Conservation (phyloP, 1,140 invertebrate species). For the Cardiocondyla obscurior region DNA sequence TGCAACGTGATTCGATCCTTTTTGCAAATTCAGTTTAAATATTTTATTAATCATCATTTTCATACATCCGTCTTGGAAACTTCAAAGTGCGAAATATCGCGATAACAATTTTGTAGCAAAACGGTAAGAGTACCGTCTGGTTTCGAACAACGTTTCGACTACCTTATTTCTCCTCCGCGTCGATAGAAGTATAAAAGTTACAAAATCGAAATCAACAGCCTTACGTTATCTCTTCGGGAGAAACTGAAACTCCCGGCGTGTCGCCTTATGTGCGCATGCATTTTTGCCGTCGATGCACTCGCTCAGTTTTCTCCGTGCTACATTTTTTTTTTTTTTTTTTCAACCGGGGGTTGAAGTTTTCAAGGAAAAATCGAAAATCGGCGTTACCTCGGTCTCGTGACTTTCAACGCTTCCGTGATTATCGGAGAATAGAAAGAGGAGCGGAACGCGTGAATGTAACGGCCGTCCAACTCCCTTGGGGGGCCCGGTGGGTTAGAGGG, state of each 20-base stretch:
- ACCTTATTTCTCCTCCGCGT: not conserved
- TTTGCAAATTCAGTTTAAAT: not conserved
- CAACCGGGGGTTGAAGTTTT: not conserved
- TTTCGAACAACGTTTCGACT: not conserved
- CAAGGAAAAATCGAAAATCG: not conserved
- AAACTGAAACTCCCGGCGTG: not conserved
- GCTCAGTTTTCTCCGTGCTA: not conserved
- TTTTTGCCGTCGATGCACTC: not conserved
- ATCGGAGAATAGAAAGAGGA: not conserved
- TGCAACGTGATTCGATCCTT: not conserved
- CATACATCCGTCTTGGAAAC: not conserved
- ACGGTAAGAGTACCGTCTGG: too few species aligned
- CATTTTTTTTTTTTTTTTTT: too few species aligned
- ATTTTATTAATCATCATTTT: not conserved
- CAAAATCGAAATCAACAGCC: not conserved
- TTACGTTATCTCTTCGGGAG: not conserved
- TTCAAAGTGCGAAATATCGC: not conserved
- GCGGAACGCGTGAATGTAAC: too few species aligned
- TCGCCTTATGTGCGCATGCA: not conserved
- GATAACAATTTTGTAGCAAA: too few species aligned
- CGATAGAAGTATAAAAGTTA: not conserved
- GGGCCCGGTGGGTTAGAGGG: too few species aligned
- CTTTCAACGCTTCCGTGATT: constrained; percentile 1
- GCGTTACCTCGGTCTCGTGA: not conserved
- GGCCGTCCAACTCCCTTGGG: too few species aligned